Evolutionary conservation across 2,113 vertebrate genomes (phyloP), one percentile per base, ranked within the genome.

Genomic region (Sorex fumeus): DNA sequence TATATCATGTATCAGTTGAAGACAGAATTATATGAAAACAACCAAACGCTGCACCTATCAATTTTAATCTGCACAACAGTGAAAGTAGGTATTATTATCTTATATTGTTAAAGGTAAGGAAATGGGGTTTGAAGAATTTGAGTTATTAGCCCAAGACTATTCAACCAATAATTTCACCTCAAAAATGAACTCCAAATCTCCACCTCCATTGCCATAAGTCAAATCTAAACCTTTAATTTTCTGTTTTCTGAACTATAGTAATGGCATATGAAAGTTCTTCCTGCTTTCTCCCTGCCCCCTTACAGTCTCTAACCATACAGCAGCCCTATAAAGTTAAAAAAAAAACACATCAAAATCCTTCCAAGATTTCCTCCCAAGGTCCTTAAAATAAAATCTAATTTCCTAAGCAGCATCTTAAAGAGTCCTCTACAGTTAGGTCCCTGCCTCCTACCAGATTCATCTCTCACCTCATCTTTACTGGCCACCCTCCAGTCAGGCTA

Each of bases 381-480:
- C 60, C 69, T 84, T 93, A 88, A 19, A 32, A 45, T 50, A 88
- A 93, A 91, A 84, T 62, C 34, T 60, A 88, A 91, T 76, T 75
- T 88, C 78, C 25, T 91, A 74, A 32, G 28, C 21, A 87, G 34
- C 12, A n/a, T 82, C 78, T 57, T 74, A 67, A 45, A 75, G 70
- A 30, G 53, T 70, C 47, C 62, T 81, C 80, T 23, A 45, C 1
- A 1, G 11, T 64, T 75, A 25, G 25, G 2, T 64, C 62, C 47
- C 69, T 76, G 32, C 15, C 32, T 83, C 62, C 25, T 57, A 18
- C 32, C 45, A 81, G 32, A 64, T 4, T 76, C 74, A 70, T 57
- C 40, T 47, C 36, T 62, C 6, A 45, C 8, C 32, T 13, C 15
- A 25, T 88, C 74, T 6, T 80, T 28, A 36, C 25, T 85, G 69